Conservation (phyloP, 2,797 vertebrate species). For the Pangasius macronema region DNA sequence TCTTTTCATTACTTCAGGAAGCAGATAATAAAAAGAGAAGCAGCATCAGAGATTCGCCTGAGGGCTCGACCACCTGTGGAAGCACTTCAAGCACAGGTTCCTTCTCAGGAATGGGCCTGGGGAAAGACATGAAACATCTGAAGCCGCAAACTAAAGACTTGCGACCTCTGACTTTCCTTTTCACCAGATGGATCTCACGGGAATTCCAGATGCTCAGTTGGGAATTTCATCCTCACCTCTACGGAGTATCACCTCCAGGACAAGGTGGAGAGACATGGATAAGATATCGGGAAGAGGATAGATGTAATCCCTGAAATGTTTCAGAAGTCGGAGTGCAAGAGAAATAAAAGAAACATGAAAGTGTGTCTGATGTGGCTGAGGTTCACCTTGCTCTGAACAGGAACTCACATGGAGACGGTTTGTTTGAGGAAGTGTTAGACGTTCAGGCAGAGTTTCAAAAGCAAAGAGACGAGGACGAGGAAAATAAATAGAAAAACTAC, state of each 20-base stretch:
- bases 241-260: background rate
- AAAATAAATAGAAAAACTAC: slow-evolving; percentile 1
- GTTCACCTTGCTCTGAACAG: slow-evolving; percentile 63
- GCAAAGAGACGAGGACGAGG: slow-evolving; percentile 24
- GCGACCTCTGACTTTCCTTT: slow-evolving; percentile 60
- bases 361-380: slow-evolving; percentile 71
- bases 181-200: slow-evolving; percentile 59
- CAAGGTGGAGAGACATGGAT: background rate
- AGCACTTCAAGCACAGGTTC: slow-evolving; percentile 66
- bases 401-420: slow-evolving; percentile 48
- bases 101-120: slow-evolving; percentile 63
- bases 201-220: slow-evolving; percentile 57
- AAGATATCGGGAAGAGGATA: slow-evolving; percentile 44
- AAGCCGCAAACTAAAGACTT: slow-evolving; percentile 65
- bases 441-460: slow-evolving; percentile 30
- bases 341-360: slow-evolving; percentile 75
- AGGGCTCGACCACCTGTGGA: slow-evolving; percentile 61
- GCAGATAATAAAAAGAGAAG: slow-evolving; percentile 68
- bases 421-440: slow-evolving; percentile 46
- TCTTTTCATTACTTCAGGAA: slow-evolving; percentile 50
- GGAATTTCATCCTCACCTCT: background rate
- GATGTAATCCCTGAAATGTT: slow-evolving; percentile 25
- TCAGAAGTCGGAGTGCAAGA: slow-evolving; percentile 63
- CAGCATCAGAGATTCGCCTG: slow-evolving; percentile 55
- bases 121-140: slow-evolving; percentile 63